Percentiles rank a stretch among this genome's conserved stretches.
Conservation (phyloP, 2,888 invertebrate genomes). For the Girardia tigrina region DNA sequence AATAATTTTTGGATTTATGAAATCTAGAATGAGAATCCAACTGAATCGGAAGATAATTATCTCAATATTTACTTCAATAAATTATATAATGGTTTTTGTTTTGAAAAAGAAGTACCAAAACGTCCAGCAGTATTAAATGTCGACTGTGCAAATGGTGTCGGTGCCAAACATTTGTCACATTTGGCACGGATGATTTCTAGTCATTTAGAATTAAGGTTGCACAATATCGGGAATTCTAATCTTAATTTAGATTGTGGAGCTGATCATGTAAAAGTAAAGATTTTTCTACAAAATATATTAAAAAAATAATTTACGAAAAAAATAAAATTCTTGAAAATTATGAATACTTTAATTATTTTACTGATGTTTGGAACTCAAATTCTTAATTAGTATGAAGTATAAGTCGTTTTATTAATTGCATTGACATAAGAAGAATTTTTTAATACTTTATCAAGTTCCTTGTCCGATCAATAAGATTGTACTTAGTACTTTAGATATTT, state of each 20-base stretch:
- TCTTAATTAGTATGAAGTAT: too few relatives aligned
- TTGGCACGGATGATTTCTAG: neutral
- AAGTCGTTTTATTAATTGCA: too few relatives aligned
- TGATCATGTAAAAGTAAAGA: conserved; percentile 73
- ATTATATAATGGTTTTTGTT: neutral
- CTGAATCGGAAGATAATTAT: neutral
- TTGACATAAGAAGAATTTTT: too few relatives aligned
- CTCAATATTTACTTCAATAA: neutral
- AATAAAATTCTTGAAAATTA: too few relatives aligned
- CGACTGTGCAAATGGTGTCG: conserved; percentile 94
- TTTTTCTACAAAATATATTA: conserved; percentile 52
- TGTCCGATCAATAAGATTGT: too few relatives aligned
- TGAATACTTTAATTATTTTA: too few relatives aligned
- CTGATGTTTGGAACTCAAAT: too few relatives aligned
- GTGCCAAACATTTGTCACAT: conserved; percentile 54
- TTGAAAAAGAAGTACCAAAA: neutral
- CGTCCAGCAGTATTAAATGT: neutral
- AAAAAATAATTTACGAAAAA: too few relatives aligned
- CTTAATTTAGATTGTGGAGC: conserved; percentile 79
- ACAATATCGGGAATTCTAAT: neutral
- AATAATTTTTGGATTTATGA: neutral
- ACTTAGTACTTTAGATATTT: too few relatives aligned
- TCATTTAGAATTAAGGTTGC: neutral
- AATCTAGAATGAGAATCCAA: neutral
- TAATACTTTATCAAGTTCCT: too few relatives aligned